A percentile compares a stretch with the other conserved stretches of the same genome.
phyloP scores from a whole-genome alignment of 2,797 vertebrate genomes.

The Anabas testudineus region DNA sequence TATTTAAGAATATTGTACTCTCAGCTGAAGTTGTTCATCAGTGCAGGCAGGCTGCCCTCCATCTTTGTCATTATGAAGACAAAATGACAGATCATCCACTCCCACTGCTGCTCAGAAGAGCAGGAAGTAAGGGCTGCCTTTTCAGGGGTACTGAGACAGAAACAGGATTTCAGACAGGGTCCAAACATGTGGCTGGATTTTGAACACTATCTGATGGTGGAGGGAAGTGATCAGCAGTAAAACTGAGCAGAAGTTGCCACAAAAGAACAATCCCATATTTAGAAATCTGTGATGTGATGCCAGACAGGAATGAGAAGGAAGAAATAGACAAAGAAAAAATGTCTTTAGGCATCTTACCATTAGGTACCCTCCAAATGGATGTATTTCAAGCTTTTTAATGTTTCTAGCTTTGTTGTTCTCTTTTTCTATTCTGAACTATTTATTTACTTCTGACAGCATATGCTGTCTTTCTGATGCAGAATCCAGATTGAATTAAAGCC shows the following conservation, averaged over 20 bases:
- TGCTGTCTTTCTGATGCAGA: constrained; percentile 64
- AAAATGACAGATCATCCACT: constrained; percentile 55
- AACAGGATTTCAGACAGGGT: constrained; percentile 68
- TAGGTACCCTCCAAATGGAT: constrained; percentile 65
- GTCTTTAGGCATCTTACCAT: constrained; percentile 61
- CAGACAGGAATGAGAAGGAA: constrained; percentile 64
- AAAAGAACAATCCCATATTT: constrained; percentile 62
- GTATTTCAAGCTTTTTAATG: constrained; percentile 48
- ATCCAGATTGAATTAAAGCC: constrained; percentile 64
- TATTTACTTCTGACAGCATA: constrained; percentile 70
- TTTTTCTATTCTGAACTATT: constrained; percentile 59
- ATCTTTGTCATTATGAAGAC: constrained; percentile 67
- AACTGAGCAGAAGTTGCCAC: constrained; percentile 56
- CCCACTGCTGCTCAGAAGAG: constrained; percentile 33
- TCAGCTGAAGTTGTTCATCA: constrained; percentile 34
- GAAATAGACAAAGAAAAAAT: constrained; percentile 58
- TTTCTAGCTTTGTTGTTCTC: constrained; percentile 45
- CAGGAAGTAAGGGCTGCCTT: constrained; percentile 54
- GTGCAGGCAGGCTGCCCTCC: constrained; percentile 52
- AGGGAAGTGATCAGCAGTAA: constrained; percentile 62
- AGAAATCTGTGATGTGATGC: constrained; percentile 69
- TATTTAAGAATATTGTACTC: constrained; percentile 21
- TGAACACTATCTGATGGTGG: constrained; percentile 61
- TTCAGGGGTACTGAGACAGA: constrained; percentile 51
- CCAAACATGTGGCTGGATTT: constrained; percentile 64